Evolutionary conservation across 1,140 invertebrate genomes (phyloP), one percentile per base, ranked within the genome.

Genomic region (Zaprionus taronus): DNA sequence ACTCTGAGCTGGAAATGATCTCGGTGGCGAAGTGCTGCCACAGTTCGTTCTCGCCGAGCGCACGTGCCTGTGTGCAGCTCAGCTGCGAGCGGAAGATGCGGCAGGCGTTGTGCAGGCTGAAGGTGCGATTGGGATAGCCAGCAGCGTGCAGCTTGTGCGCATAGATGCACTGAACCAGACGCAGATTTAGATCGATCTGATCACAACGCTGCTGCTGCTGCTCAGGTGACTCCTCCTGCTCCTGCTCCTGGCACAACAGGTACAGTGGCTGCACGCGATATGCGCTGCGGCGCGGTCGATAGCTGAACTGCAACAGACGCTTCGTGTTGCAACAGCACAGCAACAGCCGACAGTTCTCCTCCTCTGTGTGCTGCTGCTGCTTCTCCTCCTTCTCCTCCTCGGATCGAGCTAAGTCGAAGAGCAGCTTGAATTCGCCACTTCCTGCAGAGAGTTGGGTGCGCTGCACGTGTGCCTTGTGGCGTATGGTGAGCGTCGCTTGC

Each of bases 101-200:
- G 93, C 95, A 96, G 83, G 94, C 94, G 14, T 85, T 80, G 79
- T 94, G 94, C 14, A 99, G 85, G 82, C 96, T 95, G 92, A 99
- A 99, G 2, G 97, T 97, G 93, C 96, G 96, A 63, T 96, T 94
- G n/a, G 64, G 95, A 56, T 97, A 95, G 20, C 96, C 96, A 63
- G 96, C 95, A 90, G 98, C 97, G 65, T 95, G 94, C n/a, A 99
- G 93, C 91, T 98, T 98, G 92, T 98, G 97, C 0, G 97, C 97
- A 73, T 96, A 97, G 73, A 99, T 94, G 70, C 96, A 95, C 93
- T 99, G 98, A 53, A 98, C 94, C 31, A 99, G 93, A 83, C 96
- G 95, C 12, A 96, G 95, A 38, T 96, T 97, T 17, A 98, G 92
- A 64, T 95, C 94, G 83, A 99, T 97, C 78, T 96, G 94, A 5